phyloP scores from a whole-genome alignment of 2,113 vertebrate species.

The Microcebus lehilahytsara region DNA sequence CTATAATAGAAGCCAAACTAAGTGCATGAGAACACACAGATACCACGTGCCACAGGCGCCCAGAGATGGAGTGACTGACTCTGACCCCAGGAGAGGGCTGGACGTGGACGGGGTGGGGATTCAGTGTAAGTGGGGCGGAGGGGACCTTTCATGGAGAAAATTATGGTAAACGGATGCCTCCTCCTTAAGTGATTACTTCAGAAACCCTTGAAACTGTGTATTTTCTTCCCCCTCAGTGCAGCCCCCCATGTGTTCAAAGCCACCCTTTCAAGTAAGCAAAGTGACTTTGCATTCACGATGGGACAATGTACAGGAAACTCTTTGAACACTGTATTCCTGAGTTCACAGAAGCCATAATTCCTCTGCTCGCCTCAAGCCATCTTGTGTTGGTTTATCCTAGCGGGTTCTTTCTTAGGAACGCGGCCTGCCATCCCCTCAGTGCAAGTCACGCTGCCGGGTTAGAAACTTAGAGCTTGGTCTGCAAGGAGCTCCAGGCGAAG shows the following conservation, averaged over 20 bases:
- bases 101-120: no score
- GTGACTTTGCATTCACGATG: not conserved
- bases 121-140: not conserved
- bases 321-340: not conserved
- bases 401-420: not conserved
- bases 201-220: not conserved
- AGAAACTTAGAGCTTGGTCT: not conserved
- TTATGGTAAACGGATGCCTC: not conserved
- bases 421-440: no score
- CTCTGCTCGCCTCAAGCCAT: fast-evolving
- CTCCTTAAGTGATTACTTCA: not conserved
- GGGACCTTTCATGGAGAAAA: not conserved
- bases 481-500: no score
- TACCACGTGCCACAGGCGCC: fast-evolving
- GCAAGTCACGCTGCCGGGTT: no score
- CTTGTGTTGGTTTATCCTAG: not conserved
- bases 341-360: not conserved
- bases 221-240: not conserved
- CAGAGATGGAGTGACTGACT: not conserved
- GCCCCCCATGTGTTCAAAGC: not conserved
- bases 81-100: not conserved
- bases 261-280: not conserved
- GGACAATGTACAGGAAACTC: not conserved
- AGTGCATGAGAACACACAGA: fast-evolving
- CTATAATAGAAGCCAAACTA: fast-evolving